Evolutionary conservation across 2,888 invertebrate genomes (phyloP).

Genomic region (Agapetus fuscipes): DNA sequence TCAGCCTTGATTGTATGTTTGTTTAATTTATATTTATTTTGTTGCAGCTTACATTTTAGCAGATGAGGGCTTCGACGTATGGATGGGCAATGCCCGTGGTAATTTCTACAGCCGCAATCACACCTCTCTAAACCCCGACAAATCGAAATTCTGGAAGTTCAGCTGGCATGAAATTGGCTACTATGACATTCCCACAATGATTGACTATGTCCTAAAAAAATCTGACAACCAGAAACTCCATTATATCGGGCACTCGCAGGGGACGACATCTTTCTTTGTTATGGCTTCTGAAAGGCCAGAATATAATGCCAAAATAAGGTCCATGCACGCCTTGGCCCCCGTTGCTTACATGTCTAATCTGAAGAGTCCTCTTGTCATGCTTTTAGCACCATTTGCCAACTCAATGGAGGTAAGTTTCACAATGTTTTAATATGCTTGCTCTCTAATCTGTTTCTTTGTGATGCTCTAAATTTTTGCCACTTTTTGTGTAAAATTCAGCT

Average conservation of each 20-base stretch:
- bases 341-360: slow-evolving; percentile 44
- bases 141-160: slow-evolving; percentile 53
- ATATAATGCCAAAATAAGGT: slow-evolving; percentile 46
- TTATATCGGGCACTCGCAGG: slow-evolving; percentile 76
- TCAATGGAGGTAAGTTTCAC: slow-evolving; percentile 43
- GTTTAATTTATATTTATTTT: not conserved
- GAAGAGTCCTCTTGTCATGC: slow-evolving; percentile 38
- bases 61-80: slow-evolving; percentile 65
- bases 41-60: slow-evolving; percentile 48
- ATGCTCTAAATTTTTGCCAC: too few relatives aligned
- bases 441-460: too few relatives aligned
- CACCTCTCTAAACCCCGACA: slow-evolving; percentile 33
- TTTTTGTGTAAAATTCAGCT: too few relatives aligned
- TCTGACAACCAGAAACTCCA: slow-evolving; percentile 54
- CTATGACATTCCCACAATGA: slow-evolving; percentile 70
- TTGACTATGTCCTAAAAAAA: slow-evolving; percentile 56
- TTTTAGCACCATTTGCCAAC: slow-evolving; percentile 37
- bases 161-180: slow-evolving; percentile 79
- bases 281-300: slow-evolving; percentile 44
- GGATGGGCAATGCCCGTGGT: slow-evolving; percentile 76
- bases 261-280: slow-evolving; percentile 49
- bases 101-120: slow-evolving; percentile 58
- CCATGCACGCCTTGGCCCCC: slow-evolving; percentile 49
- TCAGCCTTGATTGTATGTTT: not conserved
- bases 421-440: too few relatives aligned